Evolutionary conservation across 2,888 invertebrate species (phyloP).

Genomic region (Cepaea hortensis): DNA sequence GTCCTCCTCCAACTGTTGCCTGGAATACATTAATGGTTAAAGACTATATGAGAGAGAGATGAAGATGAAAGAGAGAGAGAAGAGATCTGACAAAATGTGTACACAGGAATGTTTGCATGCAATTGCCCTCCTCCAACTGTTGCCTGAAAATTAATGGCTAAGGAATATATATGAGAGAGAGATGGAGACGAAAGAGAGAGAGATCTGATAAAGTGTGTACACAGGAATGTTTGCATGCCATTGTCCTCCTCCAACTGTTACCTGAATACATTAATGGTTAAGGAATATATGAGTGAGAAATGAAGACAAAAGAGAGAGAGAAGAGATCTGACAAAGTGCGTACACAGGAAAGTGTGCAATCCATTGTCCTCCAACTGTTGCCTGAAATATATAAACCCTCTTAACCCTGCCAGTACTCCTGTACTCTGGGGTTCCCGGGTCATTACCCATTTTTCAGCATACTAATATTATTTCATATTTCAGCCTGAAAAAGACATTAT

Average conservation of each 20-base stretch:
- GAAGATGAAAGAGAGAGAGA: too few relatives aligned
- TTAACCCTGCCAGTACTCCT: too few relatives aligned
- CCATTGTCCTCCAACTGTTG: constrained; percentile 59
- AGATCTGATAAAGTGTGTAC: constrained; percentile 57
- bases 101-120: constrained; percentile 57
- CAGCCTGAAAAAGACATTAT: too few relatives aligned
- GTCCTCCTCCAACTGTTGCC: constrained; percentile 58
- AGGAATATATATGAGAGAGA: too few relatives aligned
- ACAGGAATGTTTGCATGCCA: constrained; percentile 56
- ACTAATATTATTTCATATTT: too few relatives aligned
- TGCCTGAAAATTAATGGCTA: constrained; percentile 56
- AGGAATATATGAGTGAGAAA: too few relatives aligned
- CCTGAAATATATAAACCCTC: constrained; percentile 52
- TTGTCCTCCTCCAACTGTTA: constrained; percentile 58
- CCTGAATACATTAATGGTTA: background rate
- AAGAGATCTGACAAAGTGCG: constrained; percentile 55
- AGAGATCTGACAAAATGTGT: constrained; percentile 56
- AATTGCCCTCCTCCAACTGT: constrained; percentile 55
- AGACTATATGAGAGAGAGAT: too few relatives aligned
- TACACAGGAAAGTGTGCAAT: constrained; percentile 57
- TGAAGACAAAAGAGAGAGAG: too few relatives aligned
- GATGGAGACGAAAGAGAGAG: too few relatives aligned
- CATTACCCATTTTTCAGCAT: too few relatives aligned
- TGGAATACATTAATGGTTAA: background rate
- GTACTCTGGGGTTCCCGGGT: too few relatives aligned